Evolutionary conservation across 2,113 vertebrate genomes (phyloP), one percentile per base, ranked within the genome.

Genomic region (Semnopithecus entellus): DNA sequence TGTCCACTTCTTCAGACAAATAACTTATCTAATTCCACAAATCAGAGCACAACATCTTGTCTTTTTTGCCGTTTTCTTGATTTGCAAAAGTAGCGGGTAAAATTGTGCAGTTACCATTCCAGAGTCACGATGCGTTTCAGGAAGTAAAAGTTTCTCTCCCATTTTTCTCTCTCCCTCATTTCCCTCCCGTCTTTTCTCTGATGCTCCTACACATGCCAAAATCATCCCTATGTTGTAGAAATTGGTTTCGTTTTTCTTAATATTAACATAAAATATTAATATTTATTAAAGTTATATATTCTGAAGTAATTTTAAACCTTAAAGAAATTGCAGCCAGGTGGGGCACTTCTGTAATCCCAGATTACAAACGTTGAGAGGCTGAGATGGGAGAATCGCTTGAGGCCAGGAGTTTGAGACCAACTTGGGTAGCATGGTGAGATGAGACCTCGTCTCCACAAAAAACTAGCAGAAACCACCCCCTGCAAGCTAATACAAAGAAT

Each of bases 301-400:
- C 94, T 78, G n/a, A 94, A 92, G 6, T 78, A 3, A 91, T 73
- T 97, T 96, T 57, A 84, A 22, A 48, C 22, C 88, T 93, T 76
- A 68, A 86, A 66, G 35, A 86, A 18, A 32, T 57, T 96, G 50
- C 38, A 89, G 68, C 27, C 12, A 0, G 61, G 27, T 13, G 2
- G 27, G 11, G 61, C 61, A 64, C 12, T 64, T 64, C 11, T 6
- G 27, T 32, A 32, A 64, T 64, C 61, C 27, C 61, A 32, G 52
- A 55, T 55, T 20, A 55, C 52, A 20, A 20, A 64, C 61, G 6
- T 30, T 64, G 61, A 64, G 61, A 64, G 61, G 61, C 61, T 64
- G 27, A 64, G 27, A 5, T 64, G 61, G 12, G 27, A 64, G 61
- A 64, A 64, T 64, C 1, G 27, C 12, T 64, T 64, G 27, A 32